Evolutionary conservation across 2,888 invertebrate genomes (phyloP), one percentile per base, ranked within the genome.

Genomic region (Petrolisthes manimaculis): DNA sequence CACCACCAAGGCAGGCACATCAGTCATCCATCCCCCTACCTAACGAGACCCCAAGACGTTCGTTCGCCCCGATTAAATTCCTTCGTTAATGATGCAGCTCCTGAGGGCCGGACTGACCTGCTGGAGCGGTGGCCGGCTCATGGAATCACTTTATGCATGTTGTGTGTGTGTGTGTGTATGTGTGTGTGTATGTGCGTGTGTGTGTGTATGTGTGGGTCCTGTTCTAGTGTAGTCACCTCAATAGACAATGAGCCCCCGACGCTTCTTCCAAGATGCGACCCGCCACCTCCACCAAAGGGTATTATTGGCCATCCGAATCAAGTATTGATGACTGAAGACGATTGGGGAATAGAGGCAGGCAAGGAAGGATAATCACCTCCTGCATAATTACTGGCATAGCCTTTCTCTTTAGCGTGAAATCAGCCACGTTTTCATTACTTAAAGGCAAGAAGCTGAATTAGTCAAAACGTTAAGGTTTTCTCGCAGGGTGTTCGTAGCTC

Each of bases 101-200:
- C 51, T 67, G 81, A 55, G 24, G 21, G 24, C 81, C 67, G 81
- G 67, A 5, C 37, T 18, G 67, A 67, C 51, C 67, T 67, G 67
- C 67, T 14, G 69, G 67, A 37, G 80, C 55, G 55, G 14, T 8
- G n/a, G 51, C 51, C 67, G 18, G 67, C 24, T 12, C 67, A 14
- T 24, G 78, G 69, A 69, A 85, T 85, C 85, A 85, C 80, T 85
- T 79, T 85, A 85, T 85, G 85, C 85, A 85, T 85, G 79, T 24
- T 24, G 77, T 55, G 75, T 51, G 81, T n/a, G 56, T 21, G 67
- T 54, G 53, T 18, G 78, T 54, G 18, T 37, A 2, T 37, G 37
- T 37, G 37, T 37, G 37, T 37, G 37, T 37, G 37, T 37, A 2
- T 37, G 37, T 37, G 37, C n/a, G 37, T 37, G 37, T 37, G 37